Evolutionary conservation across 2,113 vertebrate genomes (phyloP).

Genomic region (Perognathus longimembris): DNA sequence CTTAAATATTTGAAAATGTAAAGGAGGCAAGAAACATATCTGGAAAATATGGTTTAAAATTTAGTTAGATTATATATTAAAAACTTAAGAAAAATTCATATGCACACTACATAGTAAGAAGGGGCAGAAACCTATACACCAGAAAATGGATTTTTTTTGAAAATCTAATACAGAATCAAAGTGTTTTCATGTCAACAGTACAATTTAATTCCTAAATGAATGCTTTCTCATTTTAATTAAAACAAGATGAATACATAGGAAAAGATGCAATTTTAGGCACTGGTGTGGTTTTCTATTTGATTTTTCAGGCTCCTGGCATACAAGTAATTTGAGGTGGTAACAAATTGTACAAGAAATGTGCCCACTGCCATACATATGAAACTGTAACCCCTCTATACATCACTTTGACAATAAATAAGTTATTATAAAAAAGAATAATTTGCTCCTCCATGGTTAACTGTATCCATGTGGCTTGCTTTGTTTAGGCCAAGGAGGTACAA

Average conservation of each 20-base stretch:
- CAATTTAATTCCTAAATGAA: not conserved
- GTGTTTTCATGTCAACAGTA: not conserved
- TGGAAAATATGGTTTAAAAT: not conserved
- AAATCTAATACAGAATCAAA: not conserved
- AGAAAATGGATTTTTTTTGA: not conserved
- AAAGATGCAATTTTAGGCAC: not conserved
- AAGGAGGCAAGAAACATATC: not conserved
- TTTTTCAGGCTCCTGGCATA: not conserved
- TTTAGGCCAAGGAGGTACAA: not conserved
- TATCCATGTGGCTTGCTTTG: not conserved
- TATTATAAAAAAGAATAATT: no score
- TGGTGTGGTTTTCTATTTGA: not conserved
- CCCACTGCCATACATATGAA: no score
- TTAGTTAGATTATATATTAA: not conserved
- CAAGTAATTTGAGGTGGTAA: no score
- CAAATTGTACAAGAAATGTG: no score
- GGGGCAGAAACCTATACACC: not conserved
- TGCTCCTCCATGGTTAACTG: not conserved
- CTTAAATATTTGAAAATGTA: not conserved
- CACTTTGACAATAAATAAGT: no score
- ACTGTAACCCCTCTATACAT: no score
- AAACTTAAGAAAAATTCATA: not conserved
- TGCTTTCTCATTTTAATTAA: constrained; percentile 1
- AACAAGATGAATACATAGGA: not conserved
- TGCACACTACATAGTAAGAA: not conserved